These are phyloP conservation scores for Aelia acuminata DNA, from an alignment of 2,888 invertebrate species.

Conservation along the genomic window DNA sequence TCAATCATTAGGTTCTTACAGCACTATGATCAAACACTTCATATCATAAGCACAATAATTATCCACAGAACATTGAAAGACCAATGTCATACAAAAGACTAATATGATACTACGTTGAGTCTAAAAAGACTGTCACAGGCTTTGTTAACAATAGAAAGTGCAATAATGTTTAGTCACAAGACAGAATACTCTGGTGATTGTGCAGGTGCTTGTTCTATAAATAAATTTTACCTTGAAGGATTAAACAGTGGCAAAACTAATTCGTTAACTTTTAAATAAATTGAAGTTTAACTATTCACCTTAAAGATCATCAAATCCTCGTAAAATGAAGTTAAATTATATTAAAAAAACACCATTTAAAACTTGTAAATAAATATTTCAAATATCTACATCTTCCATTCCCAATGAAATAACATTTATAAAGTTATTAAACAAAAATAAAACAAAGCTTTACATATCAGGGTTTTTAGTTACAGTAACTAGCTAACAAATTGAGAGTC, in stretches of 20 bases:
- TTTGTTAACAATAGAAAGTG: slow-evolving; percentile 29
- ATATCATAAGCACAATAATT: background rate
- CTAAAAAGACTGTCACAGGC: slow-evolving; percentile 14
- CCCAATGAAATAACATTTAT: background rate
- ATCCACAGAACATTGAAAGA: background rate
- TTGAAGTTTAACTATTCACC: background rate
- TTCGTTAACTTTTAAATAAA: background rate
- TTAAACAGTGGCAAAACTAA: background rate
- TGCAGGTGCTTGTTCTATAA: slow-evolving; percentile 30
- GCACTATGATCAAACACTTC: background rate
- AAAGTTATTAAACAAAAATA: background rate
- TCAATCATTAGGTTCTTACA: background rate
- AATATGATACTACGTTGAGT: background rate
- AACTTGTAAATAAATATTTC: background rate
- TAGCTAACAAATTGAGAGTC: background rate
- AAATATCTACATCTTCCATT: background rate
- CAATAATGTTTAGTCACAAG: background rate
- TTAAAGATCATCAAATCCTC: background rate
- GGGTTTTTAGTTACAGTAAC: background rate
- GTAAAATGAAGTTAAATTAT: background rate
- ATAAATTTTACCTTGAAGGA: background rate
- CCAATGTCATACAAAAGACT: background rate
- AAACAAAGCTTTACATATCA: background rate
- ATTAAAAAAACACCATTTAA: background rate
- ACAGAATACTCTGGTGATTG: background rate